phyloP scores from a whole-genome alignment of 2,113 vertebrate genomes.

The rabbit (Oryctolagus cuniculus) region DNA sequence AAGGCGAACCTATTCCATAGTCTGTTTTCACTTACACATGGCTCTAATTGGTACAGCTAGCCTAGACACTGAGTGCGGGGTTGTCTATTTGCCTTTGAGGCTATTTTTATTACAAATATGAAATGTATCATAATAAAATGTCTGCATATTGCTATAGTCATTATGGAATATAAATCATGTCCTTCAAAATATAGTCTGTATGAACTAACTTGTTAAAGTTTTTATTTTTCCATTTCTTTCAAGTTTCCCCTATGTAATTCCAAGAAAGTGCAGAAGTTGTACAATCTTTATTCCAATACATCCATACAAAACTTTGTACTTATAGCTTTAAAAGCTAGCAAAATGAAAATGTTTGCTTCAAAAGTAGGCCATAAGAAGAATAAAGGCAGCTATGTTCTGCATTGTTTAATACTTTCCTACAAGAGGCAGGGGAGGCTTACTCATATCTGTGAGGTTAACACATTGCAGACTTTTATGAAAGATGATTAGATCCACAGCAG shows the following conservation, averaged over 20 bases:
- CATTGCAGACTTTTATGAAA: not conserved
- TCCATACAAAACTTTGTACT: conserved; percentile 31
- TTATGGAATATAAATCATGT: conserved; percentile 26
- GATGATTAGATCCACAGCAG: not conserved
- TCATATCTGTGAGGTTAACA: not conserved
- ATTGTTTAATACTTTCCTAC: conserved; percentile 53
- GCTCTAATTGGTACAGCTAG: conserved; percentile 18
- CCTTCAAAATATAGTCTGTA: conserved; percentile 39
- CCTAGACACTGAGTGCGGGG: not conserved
- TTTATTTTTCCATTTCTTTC: conserved; percentile 1
- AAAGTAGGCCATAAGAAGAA: conserved; percentile 41
- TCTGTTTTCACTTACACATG: conserved; percentile 11
- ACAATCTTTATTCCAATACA: conserved; percentile 38
- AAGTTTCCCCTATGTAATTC: conserved; percentile 37
- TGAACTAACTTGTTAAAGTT: conserved; percentile 44
- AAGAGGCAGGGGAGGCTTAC: conserved; percentile 1
- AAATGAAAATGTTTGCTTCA: conserved; percentile 51
- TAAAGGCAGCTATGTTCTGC: conserved; percentile 4
- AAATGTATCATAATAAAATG: conserved; percentile 21
- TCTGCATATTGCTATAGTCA: not conserved
- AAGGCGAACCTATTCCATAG: conserved; percentile 1
- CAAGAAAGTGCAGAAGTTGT: not conserved
- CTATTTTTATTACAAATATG: conserved; percentile 7
- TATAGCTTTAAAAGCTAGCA: conserved; percentile 57
- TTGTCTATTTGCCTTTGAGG: not conserved